phyloP scores from a whole-genome alignment of 2,888 invertebrate species.

The Phengaris alcon region DNA sequence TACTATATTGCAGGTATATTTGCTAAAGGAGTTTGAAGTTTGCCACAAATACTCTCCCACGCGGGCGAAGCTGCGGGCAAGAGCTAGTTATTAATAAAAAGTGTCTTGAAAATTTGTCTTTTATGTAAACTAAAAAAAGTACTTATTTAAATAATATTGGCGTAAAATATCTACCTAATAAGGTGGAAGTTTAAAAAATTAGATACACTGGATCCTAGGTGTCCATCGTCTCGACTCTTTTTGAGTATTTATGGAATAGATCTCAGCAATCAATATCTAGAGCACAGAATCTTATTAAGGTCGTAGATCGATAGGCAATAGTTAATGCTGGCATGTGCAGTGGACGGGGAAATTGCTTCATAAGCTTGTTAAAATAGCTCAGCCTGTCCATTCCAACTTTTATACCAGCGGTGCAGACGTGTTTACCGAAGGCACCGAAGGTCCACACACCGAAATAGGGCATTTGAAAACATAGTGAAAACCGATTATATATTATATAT shows the following conservation, averaged over 20 bases:
- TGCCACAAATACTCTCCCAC: no score
- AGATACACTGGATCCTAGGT: neutral
- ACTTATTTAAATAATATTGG: no score
- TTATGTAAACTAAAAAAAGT: no score
- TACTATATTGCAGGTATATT: no score
- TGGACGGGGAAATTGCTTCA: slow-evolving; percentile 45
- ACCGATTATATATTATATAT: no score
- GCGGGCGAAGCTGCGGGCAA: no score
- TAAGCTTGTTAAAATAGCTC: slow-evolving; percentile 47
- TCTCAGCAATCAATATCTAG: slow-evolving; percentile 26
- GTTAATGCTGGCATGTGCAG: slow-evolving; percentile 38
- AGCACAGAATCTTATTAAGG: slow-evolving; percentile 27
- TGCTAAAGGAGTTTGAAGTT: no score
- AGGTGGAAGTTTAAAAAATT: neutral
- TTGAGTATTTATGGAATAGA: slow-evolving; percentile 22
- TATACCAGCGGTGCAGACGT: slow-evolving; percentile 28
- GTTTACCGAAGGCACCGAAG: slow-evolving; percentile 33
- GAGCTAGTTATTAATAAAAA: no score
- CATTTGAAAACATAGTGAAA: slow-evolving; percentile 14
- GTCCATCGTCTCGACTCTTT: neutral
- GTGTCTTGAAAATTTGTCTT: no score
- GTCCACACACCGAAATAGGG: slow-evolving; percentile 26
- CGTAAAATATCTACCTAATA: no score
- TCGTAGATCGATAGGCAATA: slow-evolving; percentile 32
- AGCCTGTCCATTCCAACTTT: slow-evolving; percentile 40